These are phyloP conservation scores for Micrasema minimum DNA, from an alignment of 1,140 invertebrate genomes.

Conservation along the genomic window DNA sequence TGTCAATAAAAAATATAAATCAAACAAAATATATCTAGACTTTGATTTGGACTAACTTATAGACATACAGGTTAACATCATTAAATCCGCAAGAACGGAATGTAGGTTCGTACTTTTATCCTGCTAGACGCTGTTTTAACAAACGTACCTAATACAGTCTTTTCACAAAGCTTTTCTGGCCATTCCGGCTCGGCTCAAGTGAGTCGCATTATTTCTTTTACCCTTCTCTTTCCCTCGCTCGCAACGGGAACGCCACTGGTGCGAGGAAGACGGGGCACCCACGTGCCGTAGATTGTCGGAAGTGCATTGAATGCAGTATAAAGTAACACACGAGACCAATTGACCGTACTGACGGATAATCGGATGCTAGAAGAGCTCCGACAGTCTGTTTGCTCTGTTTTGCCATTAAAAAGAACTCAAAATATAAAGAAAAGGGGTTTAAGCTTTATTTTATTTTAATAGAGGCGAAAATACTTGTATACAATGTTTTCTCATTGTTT, in stretches of 20 bases:
- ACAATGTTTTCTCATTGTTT: too few relatives aligned
- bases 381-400: neutral
- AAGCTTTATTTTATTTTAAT: too few relatives aligned
- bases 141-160: too few relatives aligned
- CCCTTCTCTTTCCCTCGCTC: conserved; percentile 17
- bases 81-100: too few relatives aligned
- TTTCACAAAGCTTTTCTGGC: conserved; percentile 22
- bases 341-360: conserved; percentile 30
- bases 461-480: too few relatives aligned
- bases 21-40: too few relatives aligned
- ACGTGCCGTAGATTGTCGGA: conserved; percentile 12
- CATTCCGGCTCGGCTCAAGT: conserved; percentile 41
- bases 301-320: conserved; percentile 21
- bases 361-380: conserved; percentile 6
- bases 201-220: conserved; percentile 46
- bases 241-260: neutral
- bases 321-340: conserved; percentile 23
- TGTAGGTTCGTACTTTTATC: too few relatives aligned
- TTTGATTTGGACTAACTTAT: too few relatives aligned
- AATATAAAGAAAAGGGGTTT: too few relatives aligned
- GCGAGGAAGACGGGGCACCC: neutral
- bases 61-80: too few relatives aligned
- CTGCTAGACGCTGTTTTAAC: too few relatives aligned
- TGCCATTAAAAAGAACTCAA: neutral
- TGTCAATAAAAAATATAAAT: too few relatives aligned